Percentiles rank a stretch among this genome's conserved stretches.
These are phyloP conservation scores for Molorchus minor DNA, from an alignment of 2,888 invertebrate species.

Conservation along the genomic window DNA sequence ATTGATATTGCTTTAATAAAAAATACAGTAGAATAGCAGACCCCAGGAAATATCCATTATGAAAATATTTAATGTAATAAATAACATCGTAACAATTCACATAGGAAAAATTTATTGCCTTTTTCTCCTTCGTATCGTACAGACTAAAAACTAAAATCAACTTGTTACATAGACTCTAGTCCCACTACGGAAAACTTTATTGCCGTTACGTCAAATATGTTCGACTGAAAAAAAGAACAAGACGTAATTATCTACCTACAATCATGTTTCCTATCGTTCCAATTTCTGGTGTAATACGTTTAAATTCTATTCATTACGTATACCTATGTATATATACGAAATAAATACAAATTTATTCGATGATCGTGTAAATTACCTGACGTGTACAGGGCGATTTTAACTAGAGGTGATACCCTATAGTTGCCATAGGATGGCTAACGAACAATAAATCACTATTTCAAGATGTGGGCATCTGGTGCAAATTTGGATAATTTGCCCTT, in stretches of 20 bases:
- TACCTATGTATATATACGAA: slow-evolving; percentile 4
- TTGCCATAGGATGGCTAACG: no score
- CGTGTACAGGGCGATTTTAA: no score
- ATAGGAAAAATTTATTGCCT: slow-evolving; percentile 13
- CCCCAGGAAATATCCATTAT: not conserved
- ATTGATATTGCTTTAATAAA: no score
- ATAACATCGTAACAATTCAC: not conserved
- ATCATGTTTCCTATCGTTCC: slow-evolving; percentile 5
- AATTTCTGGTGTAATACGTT: slow-evolving; percentile 10
- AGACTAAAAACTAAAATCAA: not conserved
- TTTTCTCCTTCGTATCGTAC: slow-evolving; percentile 12
- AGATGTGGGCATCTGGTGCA: no score
- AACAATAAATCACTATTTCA: no score
- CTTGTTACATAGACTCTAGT: slow-evolving; percentile 1
- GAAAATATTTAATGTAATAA: not conserved
- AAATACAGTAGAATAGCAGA: no score
- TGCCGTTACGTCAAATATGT: not conserved
- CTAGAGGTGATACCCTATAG: no score
- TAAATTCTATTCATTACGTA: not conserved
- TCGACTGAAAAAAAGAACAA: slow-evolving; percentile 4
- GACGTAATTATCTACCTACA: slow-evolving; percentile 11
- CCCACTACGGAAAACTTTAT: not conserved
- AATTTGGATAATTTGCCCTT: no score
- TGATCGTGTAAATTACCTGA: not conserved
- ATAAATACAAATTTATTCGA: no score